These are phyloP conservation scores for Chrysodeixis includens DNA, from an alignment of 2,888 invertebrate species.

Conservation along the genomic window DNA sequence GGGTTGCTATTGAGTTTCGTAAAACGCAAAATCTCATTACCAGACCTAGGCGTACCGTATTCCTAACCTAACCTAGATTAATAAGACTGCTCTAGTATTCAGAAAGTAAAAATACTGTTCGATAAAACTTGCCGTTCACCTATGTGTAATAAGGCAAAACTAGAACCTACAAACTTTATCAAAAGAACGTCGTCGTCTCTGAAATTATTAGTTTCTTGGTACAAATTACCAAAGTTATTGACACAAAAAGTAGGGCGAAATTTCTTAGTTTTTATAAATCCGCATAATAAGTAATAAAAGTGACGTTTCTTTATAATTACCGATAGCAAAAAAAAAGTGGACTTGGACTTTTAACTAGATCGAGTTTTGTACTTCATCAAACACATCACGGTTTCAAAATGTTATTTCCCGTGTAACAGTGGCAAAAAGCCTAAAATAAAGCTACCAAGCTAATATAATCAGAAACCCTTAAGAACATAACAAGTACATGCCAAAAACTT, in stretches of 20 bases:
- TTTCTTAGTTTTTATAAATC: neutral
- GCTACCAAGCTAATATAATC: too few relatives aligned
- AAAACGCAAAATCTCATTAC: neutral
- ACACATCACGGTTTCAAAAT: too few relatives aligned
- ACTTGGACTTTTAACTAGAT: neutral
- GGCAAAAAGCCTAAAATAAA: too few relatives aligned
- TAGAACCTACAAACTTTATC: slow-evolving; percentile 4
- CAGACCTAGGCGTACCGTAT: neutral
- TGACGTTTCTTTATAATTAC: neutral
- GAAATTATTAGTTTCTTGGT: neutral
- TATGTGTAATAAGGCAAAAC: neutral
- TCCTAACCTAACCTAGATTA: neutral
- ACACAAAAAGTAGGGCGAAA: neutral
- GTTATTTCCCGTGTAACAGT: too few relatives aligned
- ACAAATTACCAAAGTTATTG: neutral
- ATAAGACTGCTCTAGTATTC: neutral
- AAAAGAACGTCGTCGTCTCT: neutral
- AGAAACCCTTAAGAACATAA: too few relatives aligned
- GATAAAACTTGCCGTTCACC: neutral
- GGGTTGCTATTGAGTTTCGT: neutral
- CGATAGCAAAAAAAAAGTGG: neutral
- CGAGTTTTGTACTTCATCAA: too few relatives aligned
- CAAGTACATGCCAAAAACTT: slow-evolving; percentile 23
- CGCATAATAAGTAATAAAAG: neutral
- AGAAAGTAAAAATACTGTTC: neutral